phyloP scores from a whole-genome alignment of 2,113 vertebrate genomes.

The Numida meleagris region DNA sequence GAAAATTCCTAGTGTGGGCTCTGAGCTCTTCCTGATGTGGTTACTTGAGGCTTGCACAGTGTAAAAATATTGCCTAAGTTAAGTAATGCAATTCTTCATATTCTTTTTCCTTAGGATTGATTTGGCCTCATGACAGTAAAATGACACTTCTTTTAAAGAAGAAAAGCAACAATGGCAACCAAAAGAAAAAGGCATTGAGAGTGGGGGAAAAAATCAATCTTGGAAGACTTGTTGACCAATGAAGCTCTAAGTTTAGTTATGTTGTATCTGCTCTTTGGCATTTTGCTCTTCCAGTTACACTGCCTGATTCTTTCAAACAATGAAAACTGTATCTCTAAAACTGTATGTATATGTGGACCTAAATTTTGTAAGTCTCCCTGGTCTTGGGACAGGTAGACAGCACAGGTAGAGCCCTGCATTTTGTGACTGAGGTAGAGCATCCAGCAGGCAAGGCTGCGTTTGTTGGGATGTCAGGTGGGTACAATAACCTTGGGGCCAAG shows the following conservation, averaged over 20 bases:
- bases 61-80: background rate
- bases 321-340: background rate
- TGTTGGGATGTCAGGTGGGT: background rate
- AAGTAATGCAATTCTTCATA: background rate
- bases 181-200: background rate
- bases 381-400: background rate
- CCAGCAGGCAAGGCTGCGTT: background rate
- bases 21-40: background rate
- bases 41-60: background rate
- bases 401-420: background rate
- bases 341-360: background rate
- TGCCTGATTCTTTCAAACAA: background rate
- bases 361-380: background rate
- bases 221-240: background rate
- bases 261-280: background rate
- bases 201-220: background rate
- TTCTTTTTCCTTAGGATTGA: background rate
- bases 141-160: background rate
- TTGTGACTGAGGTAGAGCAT: background rate
- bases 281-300: background rate
- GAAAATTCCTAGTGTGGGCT: background rate
- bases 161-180: background rate
- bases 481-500: background rate
- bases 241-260: background rate
- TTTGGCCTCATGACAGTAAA: background rate